These are phyloP conservation scores for Oscheius sp. DNA, from an alignment of 2,888 invertebrate species.

Conservation along the genomic window DNA sequence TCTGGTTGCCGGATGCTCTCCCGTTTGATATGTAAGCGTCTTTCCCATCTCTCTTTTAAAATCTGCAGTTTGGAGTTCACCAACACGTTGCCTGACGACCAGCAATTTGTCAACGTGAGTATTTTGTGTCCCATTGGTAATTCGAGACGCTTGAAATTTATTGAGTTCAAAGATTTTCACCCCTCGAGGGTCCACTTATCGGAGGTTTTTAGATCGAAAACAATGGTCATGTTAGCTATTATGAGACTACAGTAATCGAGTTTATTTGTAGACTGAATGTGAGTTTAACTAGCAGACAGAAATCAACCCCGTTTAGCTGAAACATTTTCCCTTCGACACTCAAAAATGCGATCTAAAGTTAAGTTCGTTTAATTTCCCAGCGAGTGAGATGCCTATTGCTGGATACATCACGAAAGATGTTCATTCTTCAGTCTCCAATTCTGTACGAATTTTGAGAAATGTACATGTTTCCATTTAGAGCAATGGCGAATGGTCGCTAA, in stretches of 20 bases:
- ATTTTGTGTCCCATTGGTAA: too few species aligned
- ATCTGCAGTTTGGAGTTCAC: neutral
- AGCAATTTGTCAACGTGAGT: neutral
- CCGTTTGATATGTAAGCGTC: neutral
- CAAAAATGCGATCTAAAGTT: neutral
- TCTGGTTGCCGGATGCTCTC: conserved; percentile 3
- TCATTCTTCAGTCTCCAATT: neutral
- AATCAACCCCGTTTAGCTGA: neutral
- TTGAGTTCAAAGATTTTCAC: too few species aligned
- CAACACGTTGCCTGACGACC: neutral
- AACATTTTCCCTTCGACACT: neutral
- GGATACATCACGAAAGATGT: neutral
- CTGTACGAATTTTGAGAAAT: neutral
- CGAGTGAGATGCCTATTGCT: neutral
- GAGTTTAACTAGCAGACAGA: neutral
- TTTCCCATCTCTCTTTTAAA: neutral
- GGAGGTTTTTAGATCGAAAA: neutral
- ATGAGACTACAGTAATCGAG: neutral
- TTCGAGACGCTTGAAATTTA: too few species aligned
- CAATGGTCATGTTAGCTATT: neutral
- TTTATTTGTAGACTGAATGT: conserved; percentile 4
- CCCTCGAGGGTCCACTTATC: too few species aligned
- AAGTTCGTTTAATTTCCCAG: neutral
- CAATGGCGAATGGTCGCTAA: neutral
- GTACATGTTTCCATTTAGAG: neutral